Percentiles rank a stretch among this genome's conserved stretches.
phyloP scores from a whole-genome alignment of 23 tunicate genomes.

The Halocynthia roretzi region DNA sequence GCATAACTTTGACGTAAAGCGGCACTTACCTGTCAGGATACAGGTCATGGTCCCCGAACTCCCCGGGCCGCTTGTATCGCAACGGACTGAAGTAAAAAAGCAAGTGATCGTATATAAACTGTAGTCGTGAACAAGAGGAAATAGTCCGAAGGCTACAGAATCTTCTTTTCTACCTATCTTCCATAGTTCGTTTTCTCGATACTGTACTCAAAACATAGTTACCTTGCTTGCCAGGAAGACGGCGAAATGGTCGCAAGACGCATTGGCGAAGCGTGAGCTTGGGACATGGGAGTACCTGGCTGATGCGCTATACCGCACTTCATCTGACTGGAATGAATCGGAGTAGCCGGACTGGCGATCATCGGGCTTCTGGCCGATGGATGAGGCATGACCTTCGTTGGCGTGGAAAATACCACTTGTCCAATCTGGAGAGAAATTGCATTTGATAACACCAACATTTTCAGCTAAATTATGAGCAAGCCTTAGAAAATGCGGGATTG shows the following conservation, averaged over 20 bases:
- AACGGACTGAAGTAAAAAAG: background rate
- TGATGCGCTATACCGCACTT: background rate
- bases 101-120: background rate
- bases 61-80: conserved; percentile 56
- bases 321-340: background rate
- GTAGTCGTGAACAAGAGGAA: background rate
- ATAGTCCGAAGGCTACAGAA: background rate
- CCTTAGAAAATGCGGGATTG: no score
- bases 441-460: no score
- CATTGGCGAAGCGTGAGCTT: conserved; percentile 29
- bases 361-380: conserved; percentile 1
- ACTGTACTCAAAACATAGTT: background rate
- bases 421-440: background rate
- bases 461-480: no score
- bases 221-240: conserved; percentile 48
- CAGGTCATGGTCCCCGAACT: conserved; percentile 22
- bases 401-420: conserved; percentile 1
- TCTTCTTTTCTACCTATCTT: no score
- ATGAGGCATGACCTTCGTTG: background rate
- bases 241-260: conserved; percentile 53
- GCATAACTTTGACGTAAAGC: background rate
- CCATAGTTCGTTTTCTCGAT: no score
- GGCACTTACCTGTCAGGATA: conserved; percentile 42
- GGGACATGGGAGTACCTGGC: conserved; percentile 8
- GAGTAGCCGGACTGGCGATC: conserved; percentile 9